Base-by-base conservation (phyloP, 2,113 vertebrate genomes). In the Amazona vittata region DNA sequence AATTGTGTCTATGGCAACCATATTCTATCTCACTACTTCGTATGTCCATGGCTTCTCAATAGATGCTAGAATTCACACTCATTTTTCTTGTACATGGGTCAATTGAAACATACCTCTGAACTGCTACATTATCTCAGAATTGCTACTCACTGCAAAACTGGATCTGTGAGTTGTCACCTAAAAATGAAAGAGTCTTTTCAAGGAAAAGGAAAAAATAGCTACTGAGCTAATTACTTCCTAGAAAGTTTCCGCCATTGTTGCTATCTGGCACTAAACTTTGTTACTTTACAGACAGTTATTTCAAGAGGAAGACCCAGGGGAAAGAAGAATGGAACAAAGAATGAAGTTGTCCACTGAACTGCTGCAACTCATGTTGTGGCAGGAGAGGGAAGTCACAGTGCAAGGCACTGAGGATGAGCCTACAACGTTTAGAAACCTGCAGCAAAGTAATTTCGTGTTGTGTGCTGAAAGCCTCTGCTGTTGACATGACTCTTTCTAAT, bases 1-100 rank as follows among this genome's bases (percentile, higher is more conserved):
- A 93, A 95, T 88, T 92, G 94, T 95, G 92, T 86, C 92, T 96
- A 95, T 95, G 75, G 90, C 69, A 96, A 96, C 88, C 68, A 93
- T 86, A 89, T 90, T 93, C 26, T 35, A 68, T 52, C 74, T 60
- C 69, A 63, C 22, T 33, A 37, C 59, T 89, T 89, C 47, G 37
- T 55, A 33, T 16, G 8, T 28, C 46, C 49, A 44, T 37, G 37
- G 17, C 35, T 94, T 89, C 75, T 70, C 88, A 93, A 60, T 10
- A 86, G 33, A 86, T 75, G 83, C 59, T 60, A 15, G 5, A 55
- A 78, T 20, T 77, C 49, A 94, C 43, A 53, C 59, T 92, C 43
- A 31, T 67, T 89, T 91, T 84, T 82, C 62, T 43, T 50, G 12
- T 14, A 37, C 35, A 41, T 1, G 1, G 75, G 60, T 74, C 79